These are phyloP conservation scores for Amphiduros pacificus DNA, from an alignment of 2,888 invertebrate genomes.

Conservation along the genomic window DNA sequence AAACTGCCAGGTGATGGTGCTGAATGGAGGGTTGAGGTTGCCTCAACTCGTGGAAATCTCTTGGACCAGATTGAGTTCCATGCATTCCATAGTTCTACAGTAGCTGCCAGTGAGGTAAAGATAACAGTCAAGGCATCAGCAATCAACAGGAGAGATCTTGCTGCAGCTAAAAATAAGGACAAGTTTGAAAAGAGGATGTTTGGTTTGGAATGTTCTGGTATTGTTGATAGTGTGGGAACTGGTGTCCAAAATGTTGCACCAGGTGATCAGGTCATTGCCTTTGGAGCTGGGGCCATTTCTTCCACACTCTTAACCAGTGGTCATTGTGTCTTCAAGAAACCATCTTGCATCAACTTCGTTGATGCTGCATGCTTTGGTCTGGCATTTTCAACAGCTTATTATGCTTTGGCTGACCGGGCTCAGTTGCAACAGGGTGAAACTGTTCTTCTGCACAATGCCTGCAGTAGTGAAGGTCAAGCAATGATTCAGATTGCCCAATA, in stretches of 20 bases:
- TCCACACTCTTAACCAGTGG: too few species aligned
- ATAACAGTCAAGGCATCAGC: not conserved
- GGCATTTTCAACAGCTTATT: slow-evolving; percentile 1
- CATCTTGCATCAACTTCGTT: too few species aligned
- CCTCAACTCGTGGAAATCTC: not conserved
- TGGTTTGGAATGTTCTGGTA: not conserved
- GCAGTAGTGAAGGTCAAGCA: not conserved
- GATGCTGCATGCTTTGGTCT: too few species aligned
- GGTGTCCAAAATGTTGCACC: not conserved
- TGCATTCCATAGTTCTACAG: not conserved
- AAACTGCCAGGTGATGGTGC: not conserved
- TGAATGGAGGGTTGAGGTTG: slow-evolving; percentile 4
- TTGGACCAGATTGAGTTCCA: not conserved
- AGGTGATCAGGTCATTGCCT: slow-evolving; percentile 9
- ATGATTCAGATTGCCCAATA: not conserved
- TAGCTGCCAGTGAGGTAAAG: not conserved
- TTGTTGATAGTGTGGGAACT: not conserved
- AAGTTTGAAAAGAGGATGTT: not conserved
- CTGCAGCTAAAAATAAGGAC: too few species aligned
- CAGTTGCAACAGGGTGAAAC: not conserved
- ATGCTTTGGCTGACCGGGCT: not conserved
- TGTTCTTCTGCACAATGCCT: not conserved
- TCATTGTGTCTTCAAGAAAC: too few species aligned
- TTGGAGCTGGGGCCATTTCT: too few species aligned
- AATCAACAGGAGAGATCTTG: too few species aligned